These are phyloP conservation scores for Sus cebifrons DNA, from an alignment of 2,797 vertebrate genomes.

Conservation along the genomic window DNA sequence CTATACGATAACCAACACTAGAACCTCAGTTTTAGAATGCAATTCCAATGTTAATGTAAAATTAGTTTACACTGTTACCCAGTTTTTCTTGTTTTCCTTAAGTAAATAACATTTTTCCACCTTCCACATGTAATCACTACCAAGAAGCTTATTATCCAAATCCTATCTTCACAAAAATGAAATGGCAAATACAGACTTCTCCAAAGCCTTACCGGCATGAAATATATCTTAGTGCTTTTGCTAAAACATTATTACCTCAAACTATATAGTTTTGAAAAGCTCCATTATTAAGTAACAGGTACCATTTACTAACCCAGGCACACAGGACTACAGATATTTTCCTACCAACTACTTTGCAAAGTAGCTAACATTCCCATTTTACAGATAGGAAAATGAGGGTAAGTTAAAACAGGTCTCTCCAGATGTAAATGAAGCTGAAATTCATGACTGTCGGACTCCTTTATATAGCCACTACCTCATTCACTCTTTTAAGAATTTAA, in stretches of 20 bases:
- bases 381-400: neutral
- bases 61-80: neutral
- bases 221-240: neutral
- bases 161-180: neutral
- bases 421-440: neutral
- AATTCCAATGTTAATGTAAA: conserved; percentile 9
- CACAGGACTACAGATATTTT: neutral
- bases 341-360: neutral
- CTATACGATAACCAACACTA: neutral
- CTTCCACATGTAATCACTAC: neutral
- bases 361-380: neutral
- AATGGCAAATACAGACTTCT: neutral
- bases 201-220: neutral
- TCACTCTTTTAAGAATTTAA: neutral
- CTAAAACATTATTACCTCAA: neutral
- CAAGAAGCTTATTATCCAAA: neutral
- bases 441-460: neutral
- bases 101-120: neutral
- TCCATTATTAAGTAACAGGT: neutral
- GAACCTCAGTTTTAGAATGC: neutral
- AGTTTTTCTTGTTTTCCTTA: neutral
- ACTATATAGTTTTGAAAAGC: neutral
- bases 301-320: neutral
- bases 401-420: neutral
- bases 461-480: neutral